Evolutionary conservation across 2,113 vertebrate genomes (phyloP).

Genomic region (Trachemys scripta): DNA sequence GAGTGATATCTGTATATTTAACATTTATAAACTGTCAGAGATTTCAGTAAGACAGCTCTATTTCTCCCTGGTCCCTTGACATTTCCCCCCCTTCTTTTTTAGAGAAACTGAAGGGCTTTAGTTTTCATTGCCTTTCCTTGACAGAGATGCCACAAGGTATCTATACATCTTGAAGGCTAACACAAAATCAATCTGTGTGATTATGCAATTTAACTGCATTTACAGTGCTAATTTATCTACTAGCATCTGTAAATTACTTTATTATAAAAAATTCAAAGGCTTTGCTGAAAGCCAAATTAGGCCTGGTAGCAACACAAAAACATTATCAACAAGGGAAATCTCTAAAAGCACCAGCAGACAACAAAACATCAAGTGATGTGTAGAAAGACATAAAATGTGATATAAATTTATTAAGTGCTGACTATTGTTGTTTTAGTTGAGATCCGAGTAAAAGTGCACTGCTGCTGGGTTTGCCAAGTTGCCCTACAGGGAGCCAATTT

Average conservation of each 20-base stretch:
- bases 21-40: neutral
- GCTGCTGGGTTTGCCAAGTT: slow-evolving; percentile 37
- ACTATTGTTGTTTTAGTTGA: slow-evolving; percentile 70
- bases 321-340: slow-evolving; percentile 76
- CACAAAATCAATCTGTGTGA: slow-evolving; percentile 82
- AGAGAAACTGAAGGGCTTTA: slow-evolving; percentile 64
- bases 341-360: slow-evolving; percentile 71
- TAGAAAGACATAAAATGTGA: slow-evolving; percentile 73
- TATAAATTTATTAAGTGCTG: slow-evolving; percentile 73
- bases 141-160: slow-evolving; percentile 78
- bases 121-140: slow-evolving; percentile 67
- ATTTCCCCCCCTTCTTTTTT: slow-evolving; percentile 47
- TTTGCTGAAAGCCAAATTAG: slow-evolving; percentile 78
- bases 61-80: slow-evolving; percentile 25
- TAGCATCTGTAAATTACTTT: slow-evolving; percentile 82
- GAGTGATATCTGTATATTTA: neutral
- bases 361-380: slow-evolving; percentile 65
- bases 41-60: slow-evolving; percentile 26
- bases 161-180: slow-evolving; percentile 80
- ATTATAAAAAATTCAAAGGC: slow-evolving; percentile 85
- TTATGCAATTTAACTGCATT: slow-evolving; percentile 83
- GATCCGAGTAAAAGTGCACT: slow-evolving; percentile 64
- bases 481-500: neutral
- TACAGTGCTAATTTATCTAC: slow-evolving; percentile 82
- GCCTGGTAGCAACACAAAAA: slow-evolving; percentile 73